Base-by-base conservation (phyloP, 2,797 vertebrate species). In the Typhlichthys eigenmanni region DNA sequence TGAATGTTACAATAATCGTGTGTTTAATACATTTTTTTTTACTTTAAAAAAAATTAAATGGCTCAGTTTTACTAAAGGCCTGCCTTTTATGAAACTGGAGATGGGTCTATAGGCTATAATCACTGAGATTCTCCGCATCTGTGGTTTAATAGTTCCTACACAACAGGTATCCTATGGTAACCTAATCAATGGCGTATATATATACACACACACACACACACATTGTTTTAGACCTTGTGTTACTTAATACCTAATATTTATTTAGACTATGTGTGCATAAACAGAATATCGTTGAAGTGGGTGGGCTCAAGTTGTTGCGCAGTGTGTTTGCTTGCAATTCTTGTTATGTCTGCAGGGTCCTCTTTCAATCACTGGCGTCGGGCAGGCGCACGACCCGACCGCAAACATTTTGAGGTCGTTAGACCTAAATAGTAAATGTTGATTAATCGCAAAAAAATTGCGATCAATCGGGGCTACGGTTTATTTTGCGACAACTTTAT, bases 281-380 rank as follows among this genome's bases (percentile, higher is more conserved):
- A 43, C 13, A 17, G 47, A 45, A 17, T 55, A 57, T 67, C 0
- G 13, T 9, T 2, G 9, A 11, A 77, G 83, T 87, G 83, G 87
- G 87, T 87, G 88, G 82, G 82, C 60, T 83, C 64, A 62, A 13
- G 43, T 68, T 56, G 60, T 67, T 85, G 82, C 80, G 78, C 81
- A 76, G 82, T 74, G 76, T 60, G 76, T 69, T 16, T 81, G 80
- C 83, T 87, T 72, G 85, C 86, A 75, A 86, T 89, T 89, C 88
- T 89, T 85, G 85, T 87, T 84, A 55, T 87, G 83, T 80, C 67
- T 87, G 69, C 13, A 60, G 87, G 82, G 78, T 95, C 91, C 87
- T 78, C 89, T 95, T 94, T 92, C 92, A 93, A 68, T 74, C 67
- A 77, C 74, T 93, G 93, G 93, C 93, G 91, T 94, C 93, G 89